These are phyloP conservation scores for Mesocentrotus franciscanus DNA, from an alignment of 53 echinoderm and acorn worm species.

Conservation along the genomic window DNA sequence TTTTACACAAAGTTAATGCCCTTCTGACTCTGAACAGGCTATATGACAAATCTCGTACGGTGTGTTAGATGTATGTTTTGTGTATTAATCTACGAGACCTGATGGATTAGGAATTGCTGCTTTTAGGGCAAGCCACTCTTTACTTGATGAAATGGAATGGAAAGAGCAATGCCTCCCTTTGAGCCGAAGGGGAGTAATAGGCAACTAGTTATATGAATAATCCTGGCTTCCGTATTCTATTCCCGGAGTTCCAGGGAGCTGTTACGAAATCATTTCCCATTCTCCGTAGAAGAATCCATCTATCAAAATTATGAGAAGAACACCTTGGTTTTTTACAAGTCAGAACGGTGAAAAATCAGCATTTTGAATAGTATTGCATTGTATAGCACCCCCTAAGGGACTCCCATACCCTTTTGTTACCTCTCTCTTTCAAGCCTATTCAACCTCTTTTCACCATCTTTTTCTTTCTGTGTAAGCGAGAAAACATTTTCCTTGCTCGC, in stretches of 20 bases:
- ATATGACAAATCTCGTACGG: not conserved
- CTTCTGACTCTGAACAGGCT: not conserved
- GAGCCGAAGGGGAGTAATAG: not conserved
- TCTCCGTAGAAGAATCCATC: not conserved
- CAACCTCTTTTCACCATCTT: not conserved
- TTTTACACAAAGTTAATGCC: not conserved
- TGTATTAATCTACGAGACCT: not conserved
- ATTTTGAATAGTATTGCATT: conserved; percentile 33
- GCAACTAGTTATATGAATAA: not conserved
- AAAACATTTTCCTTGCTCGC: conserved; percentile 51
- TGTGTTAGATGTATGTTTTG: not conserved
- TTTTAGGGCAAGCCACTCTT: not conserved
- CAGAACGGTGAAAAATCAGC: conserved; percentile 32
- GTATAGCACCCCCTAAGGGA: conserved; percentile 28
- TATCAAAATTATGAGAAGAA: conserved; percentile 35
- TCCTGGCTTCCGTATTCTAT: not conserved
- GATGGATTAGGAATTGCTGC: not conserved
- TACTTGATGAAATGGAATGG: not conserved
- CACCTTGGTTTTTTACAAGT: conserved; percentile 20
- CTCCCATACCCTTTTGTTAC: conserved; percentile 30
- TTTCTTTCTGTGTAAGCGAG: conserved; percentile 19
- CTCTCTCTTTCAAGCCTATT: conserved; percentile 12
- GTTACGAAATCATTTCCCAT: not conserved
- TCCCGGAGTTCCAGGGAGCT: not conserved
- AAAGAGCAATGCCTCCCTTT: not conserved